These are phyloP conservation scores for Glaucidium brasilianum DNA, from an alignment of 2,113 vertebrate species.

Conservation along the genomic window DNA sequence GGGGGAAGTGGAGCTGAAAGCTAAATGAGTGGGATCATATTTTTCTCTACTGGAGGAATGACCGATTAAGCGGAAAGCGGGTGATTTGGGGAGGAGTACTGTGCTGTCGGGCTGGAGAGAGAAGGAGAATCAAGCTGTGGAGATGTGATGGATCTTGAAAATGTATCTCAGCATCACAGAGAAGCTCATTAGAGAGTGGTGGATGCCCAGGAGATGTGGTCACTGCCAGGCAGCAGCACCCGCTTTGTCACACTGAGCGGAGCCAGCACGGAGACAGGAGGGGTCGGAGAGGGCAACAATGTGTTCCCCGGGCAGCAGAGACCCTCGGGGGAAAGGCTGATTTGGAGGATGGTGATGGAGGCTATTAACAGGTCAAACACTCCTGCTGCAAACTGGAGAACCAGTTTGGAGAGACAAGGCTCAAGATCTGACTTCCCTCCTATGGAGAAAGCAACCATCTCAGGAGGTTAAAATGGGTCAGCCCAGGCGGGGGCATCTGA, in stretches of 20 bases:
- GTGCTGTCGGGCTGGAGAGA: not conserved
- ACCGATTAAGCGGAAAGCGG: not conserved
- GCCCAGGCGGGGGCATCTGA: not conserved
- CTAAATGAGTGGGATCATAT: rapidly evolving
- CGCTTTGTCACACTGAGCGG: rapidly evolving
- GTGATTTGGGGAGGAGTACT: not conserved
- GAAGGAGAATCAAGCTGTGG: not conserved
- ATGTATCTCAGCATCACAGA: not conserved
- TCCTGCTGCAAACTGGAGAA: not conserved
- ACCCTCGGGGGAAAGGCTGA: not conserved
- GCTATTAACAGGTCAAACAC: not conserved
- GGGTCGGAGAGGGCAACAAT: not conserved
- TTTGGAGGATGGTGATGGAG: not conserved
- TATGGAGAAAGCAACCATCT: rapidly evolving
- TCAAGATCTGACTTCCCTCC: not conserved
- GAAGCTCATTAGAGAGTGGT: not conserved
- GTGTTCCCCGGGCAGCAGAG: not conserved
- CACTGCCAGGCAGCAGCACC: not conserved
- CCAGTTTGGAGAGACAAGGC: not conserved
- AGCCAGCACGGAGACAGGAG: not conserved
- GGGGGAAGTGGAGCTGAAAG: not conserved
- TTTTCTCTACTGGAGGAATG: not conserved
- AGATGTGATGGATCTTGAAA: not conserved
- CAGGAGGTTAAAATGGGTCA: not conserved
- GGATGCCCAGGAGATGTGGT: not conserved